Evolutionary conservation across 2,113 vertebrate genomes (phyloP).

Genomic region (Salvelinus fontinalis): DNA sequence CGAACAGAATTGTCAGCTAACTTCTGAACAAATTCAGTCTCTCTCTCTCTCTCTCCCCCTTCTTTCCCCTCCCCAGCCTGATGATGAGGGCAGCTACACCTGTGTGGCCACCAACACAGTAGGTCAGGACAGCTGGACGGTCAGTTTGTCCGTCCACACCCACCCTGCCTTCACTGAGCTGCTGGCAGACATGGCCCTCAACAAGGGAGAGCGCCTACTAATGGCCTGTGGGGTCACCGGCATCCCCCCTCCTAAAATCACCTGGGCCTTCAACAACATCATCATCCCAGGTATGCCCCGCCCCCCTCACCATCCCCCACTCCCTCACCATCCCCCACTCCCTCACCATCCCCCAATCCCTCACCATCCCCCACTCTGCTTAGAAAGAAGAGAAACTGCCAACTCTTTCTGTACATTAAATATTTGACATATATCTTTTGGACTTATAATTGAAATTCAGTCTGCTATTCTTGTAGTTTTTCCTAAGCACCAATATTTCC

Average conservation of each 20-base stretch:
- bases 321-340: too few relatives aligned
- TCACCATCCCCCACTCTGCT: background rate
- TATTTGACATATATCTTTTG: too few relatives aligned
- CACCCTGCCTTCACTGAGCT: constrained; percentile 87
- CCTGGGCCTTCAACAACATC: constrained; percentile 93
- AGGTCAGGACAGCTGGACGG: constrained; percentile 79
- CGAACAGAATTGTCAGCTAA: background rate
- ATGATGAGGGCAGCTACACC: constrained; percentile 88
- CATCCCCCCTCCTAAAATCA: constrained; percentile 84
- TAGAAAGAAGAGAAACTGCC: too few relatives aligned
- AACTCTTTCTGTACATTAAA: background rate
- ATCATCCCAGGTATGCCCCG: constrained; percentile 83
- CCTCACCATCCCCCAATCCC: too few relatives aligned
- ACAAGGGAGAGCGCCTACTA: constrained; percentile 86
- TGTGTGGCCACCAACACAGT: constrained; percentile 84
- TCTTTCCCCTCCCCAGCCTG: constrained; percentile 67
- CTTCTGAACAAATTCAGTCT: background rate
- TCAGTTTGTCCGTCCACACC: constrained; percentile 79
- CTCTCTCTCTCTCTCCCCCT: background rate
- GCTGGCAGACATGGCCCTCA: constrained; percentile 84
- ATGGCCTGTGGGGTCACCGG: constrained; percentile 85
- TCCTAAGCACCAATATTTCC: constrained; percentile 63
- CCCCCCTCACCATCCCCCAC: background rate
- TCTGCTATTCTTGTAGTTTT: background rate
- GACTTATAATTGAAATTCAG: too few relatives aligned